Percentiles rank a stretch among this genome's conserved stretches.
Evolutionary conservation across 2,113 vertebrate species (phyloP).

Genomic region (Burhinus bistriatus): DNA sequence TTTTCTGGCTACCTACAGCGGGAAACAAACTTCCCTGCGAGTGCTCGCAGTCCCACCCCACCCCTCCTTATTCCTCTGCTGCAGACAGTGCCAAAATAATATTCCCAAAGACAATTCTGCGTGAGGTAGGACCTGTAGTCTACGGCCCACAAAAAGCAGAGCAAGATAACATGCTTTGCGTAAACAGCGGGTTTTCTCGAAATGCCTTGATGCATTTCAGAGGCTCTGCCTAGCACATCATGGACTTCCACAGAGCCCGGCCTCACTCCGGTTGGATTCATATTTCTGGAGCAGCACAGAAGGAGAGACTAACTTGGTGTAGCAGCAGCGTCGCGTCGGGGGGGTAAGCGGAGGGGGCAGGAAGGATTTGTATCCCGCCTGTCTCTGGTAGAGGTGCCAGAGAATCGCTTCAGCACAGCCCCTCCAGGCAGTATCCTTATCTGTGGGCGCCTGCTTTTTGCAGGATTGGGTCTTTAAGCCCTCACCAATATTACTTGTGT

Average conservation of each 20-base stretch:
- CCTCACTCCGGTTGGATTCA: accelerated
- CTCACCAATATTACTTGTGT: neutral
- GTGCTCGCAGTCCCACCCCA: accelerated
- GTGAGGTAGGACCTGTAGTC: neutral
- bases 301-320: neutral
- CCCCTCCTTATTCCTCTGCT: neutral
- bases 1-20: neutral
- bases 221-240: neutral
- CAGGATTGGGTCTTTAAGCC: neutral
- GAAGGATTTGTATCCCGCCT: neutral
- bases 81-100: neutral
- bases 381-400: accelerated
- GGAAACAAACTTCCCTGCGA: neutral
- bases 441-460: neutral
- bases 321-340: neutral
- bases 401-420: neutral
- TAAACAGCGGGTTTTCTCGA: accelerated
- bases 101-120: neutral
- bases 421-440: neutral
- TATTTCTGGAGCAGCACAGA: neutral
- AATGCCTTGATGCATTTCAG: neutral
- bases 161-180: neutral
- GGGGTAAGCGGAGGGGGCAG: neutral
- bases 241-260: too few species aligned
- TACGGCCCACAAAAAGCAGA: too few species aligned